Percentiles rank a stretch among this genome's conserved stretches.
These are phyloP conservation scores for Onychostoma macrolepis DNA, from an alignment of 2,113 vertebrate genomes.

Conservation along the genomic window DNA sequence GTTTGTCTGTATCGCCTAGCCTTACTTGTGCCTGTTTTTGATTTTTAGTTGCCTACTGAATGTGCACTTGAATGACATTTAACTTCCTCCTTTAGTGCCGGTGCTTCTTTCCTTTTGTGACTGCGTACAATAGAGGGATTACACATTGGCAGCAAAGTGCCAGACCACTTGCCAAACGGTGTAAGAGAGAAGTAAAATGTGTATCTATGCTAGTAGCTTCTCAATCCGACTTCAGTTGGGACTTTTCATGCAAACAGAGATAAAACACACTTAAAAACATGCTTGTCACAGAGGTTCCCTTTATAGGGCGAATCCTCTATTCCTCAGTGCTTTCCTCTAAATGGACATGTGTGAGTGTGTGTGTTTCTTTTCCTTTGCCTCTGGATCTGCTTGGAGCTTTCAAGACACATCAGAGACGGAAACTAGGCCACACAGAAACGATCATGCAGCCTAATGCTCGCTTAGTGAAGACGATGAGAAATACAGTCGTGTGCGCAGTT, in stretches of 20 bases:
- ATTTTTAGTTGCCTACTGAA: background rate
- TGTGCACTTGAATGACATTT: slow-evolving; percentile 29
- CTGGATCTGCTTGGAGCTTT: slow-evolving; percentile 18
- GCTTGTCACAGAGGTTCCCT: background rate
- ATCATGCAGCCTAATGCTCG: slow-evolving; percentile 22
- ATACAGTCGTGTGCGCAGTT: background rate
- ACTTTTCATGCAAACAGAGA: background rate
- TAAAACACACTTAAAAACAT: background rate
- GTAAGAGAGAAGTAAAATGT: slow-evolving; percentile 4
- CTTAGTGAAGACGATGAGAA: slow-evolving; percentile 31
- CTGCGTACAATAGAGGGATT: slow-evolving; percentile 26
- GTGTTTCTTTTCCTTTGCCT: background rate
- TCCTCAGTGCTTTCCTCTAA: slow-evolving; percentile 14
- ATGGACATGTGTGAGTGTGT: background rate
- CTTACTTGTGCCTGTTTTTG: background rate
- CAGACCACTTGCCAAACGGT: background rate
- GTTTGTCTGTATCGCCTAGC: background rate
- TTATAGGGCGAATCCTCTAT: background rate
- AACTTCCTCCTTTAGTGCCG: slow-evolving; percentile 30
- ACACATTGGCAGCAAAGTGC: slow-evolving; percentile 14
- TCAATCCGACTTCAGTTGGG: background rate
- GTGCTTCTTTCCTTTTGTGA: slow-evolving; percentile 31
- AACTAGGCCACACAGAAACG: slow-evolving; percentile 31
- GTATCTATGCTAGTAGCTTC: background rate
- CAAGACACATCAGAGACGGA: slow-evolving; percentile 17